Percentiles rank a stretch among this genome's conserved stretches.
These are phyloP conservation scores for Platycercus adscitus DNA, from an alignment of 2,113 vertebrate species.

Conservation along the genomic window DNA sequence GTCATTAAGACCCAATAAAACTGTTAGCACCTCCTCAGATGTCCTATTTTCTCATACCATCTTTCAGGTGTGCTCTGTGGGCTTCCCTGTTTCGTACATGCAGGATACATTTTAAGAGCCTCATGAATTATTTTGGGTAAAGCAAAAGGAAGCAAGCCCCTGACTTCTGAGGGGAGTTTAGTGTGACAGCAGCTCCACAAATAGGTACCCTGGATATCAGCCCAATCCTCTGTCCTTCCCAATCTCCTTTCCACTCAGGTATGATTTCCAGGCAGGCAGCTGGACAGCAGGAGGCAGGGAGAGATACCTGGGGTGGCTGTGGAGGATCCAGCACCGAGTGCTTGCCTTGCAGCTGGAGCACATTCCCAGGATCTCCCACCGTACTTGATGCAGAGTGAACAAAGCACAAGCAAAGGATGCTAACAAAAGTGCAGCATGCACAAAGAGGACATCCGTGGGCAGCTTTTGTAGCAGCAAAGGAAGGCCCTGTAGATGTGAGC, in stretches of 20 bases:
- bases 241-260: background rate
- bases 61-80: background rate
- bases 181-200: background rate
- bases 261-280: background rate
- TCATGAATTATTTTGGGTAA: conserved; percentile 10
- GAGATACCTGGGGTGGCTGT: too few species aligned
- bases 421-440: background rate
- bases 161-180: background rate
- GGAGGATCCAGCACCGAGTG: background rate
- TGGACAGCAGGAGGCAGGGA: fast-evolving
- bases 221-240: background rate
- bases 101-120: conserved; percentile 10
- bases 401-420: background rate
- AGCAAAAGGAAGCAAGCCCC: conserved; percentile 6
- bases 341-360: background rate
- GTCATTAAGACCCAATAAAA: conserved; percentile 32
- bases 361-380: background rate
- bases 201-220: background rate
- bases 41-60: background rate
- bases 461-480: background rate
- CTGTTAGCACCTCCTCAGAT: conserved; percentile 28
- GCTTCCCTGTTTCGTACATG: background rate
- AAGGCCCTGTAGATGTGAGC: background rate
- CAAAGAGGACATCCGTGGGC: fast-evolving
- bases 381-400: background rate